Conservation (phyloP, 2,113 vertebrate species). For the Sprattus sprattus region DNA sequence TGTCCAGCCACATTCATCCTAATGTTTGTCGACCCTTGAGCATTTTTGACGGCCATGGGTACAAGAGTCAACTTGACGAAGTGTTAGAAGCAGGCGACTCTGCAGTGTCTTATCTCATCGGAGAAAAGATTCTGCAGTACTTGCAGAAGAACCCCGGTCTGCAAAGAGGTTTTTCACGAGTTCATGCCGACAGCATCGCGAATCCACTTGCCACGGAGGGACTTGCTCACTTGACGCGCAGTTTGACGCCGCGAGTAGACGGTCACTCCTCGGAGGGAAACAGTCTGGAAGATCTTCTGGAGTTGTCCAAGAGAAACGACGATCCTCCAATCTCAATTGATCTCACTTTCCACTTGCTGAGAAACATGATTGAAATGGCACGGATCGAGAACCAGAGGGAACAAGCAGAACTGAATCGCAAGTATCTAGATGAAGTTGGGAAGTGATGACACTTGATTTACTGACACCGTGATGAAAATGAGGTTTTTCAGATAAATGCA, state of each 20-base stretch:
- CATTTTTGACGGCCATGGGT: conserved; percentile 54
- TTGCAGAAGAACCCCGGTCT: conserved; percentile 54
- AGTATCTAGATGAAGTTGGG: conserved; percentile 85
- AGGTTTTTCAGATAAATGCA: not conserved
- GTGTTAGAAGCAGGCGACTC: conserved; percentile 57
- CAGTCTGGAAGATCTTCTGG: conserved; percentile 48
- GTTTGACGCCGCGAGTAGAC: conserved; percentile 30
- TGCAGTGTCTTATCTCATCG: conserved; percentile 58
- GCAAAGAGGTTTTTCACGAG: conserved; percentile 49
- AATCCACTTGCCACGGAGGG: conserved; percentile 43
- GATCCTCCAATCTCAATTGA: conserved; percentile 89
- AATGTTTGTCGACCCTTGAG: conserved; percentile 64
- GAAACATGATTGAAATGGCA: conserved; percentile 87
- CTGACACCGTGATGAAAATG: not conserved
- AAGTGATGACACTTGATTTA: conserved; percentile 68
- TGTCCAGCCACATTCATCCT: conserved; percentile 61
- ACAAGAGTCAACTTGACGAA: conserved; percentile 61
- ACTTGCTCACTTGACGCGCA: conserved; percentile 35
- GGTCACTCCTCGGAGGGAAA: conserved; percentile 40
- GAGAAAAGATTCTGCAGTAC: conserved; percentile 57
- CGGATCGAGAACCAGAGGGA: conserved; percentile 81
- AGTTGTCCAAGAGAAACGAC: conserved; percentile 71
- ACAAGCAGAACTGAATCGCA: conserved; percentile 84
- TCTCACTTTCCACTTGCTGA: conserved; percentile 90
- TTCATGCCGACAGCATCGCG: conserved; percentile 46